phyloP scores from a whole-genome alignment of 2,888 invertebrate genomes.

The Drosophila nigritarsus region DNA sequence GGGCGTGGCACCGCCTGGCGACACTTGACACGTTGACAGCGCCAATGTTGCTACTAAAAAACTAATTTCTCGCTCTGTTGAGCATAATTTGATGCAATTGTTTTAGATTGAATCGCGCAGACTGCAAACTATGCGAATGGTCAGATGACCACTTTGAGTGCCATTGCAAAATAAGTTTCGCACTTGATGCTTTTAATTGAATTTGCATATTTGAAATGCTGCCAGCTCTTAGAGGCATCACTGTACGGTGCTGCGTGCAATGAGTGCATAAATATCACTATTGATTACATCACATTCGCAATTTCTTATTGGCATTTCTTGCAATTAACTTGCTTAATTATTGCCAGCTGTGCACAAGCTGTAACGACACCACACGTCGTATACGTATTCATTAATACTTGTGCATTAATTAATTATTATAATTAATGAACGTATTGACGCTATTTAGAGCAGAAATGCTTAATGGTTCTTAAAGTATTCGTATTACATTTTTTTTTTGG shows the following conservation, averaged over 20 bases:
- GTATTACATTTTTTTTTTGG: too few relatives aligned
- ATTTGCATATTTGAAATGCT: slow-evolving; percentile 19
- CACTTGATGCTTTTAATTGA: slow-evolving; percentile 21
- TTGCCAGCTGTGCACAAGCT: slow-evolving; percentile 15
- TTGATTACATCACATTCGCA: slow-evolving; percentile 17
- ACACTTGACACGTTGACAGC: slow-evolving; percentile 54
- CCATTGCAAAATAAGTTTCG: not conserved
- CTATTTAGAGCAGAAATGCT: too few relatives aligned
- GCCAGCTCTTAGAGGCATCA: not conserved
- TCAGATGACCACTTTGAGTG: slow-evolving; percentile 1
- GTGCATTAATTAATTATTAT: slow-evolving; percentile 20
- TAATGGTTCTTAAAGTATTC: too few relatives aligned
- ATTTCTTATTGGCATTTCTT: slow-evolving; percentile 21
- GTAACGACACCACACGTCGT: slow-evolving; percentile 22
- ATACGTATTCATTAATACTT: slow-evolving; percentile 11
- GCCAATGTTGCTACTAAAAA: slow-evolving; percentile 65
- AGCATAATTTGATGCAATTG: slow-evolving; percentile 78
- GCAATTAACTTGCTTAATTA: slow-evolving; percentile 37
- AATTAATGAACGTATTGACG: slow-evolving; percentile 15
- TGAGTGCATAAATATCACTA: not conserved
- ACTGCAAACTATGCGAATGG: slow-evolving; percentile 7
- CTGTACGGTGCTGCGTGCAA: not conserved
- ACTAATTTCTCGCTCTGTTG: slow-evolving; percentile 75
- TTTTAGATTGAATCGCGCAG: slow-evolving; percentile 56
- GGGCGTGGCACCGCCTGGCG: not conserved